Base-by-base conservation (phyloP, 1,140 invertebrate genomes). In the Pachypeltis micranthus region DNA sequence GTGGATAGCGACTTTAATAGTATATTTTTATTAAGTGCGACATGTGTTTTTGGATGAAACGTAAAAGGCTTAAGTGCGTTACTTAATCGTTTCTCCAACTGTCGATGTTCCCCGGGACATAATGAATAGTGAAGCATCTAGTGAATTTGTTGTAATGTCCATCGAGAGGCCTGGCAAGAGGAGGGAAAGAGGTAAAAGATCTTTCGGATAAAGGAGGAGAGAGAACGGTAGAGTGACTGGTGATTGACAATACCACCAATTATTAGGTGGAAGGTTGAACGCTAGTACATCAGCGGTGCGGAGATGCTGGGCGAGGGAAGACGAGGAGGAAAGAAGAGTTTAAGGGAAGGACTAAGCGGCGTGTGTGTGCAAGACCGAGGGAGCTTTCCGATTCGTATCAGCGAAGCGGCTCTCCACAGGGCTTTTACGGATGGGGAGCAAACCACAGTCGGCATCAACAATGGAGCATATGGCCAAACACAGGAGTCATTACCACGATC, bases 221-320 rank as follows among this genome's bases (percentile, higher is more conserved):
- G n/a, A n/a, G 47, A 51, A 51, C 7, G 47, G 47, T 21, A 51
- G 47, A 51, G 47, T 51, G 47, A 51, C 47, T 51, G 23, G 47
- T 51, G 47, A 51, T 51, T 51, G 47, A 51, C 47, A 51, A 51
- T 51, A 51, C 47, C 47, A 51, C 47, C 47, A 51, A 51, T 51
- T 51, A 51, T 51, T 51, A 51, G 47, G 47, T 51, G 47, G 47
- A 51, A 51, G 47, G 47, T 51, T 51, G 47, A 51, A 21, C 19
- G 47, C 47, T 51, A 51, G 47, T 51, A 51, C 47, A 51, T 51
- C 47, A 51, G 47, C 4, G 4, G 47, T 10, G 12, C 3, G 47
- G 4, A n/a, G n/a, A n/a, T n/a, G n/a, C 21, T 3, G 47, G 19
- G 23, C 21, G 47, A 14, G 23, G 19, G 21, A 14, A 21, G 47